phyloP scores from a whole-genome alignment of 2,888 invertebrate species.

The Sphaerolaimus hirsutus region DNA sequence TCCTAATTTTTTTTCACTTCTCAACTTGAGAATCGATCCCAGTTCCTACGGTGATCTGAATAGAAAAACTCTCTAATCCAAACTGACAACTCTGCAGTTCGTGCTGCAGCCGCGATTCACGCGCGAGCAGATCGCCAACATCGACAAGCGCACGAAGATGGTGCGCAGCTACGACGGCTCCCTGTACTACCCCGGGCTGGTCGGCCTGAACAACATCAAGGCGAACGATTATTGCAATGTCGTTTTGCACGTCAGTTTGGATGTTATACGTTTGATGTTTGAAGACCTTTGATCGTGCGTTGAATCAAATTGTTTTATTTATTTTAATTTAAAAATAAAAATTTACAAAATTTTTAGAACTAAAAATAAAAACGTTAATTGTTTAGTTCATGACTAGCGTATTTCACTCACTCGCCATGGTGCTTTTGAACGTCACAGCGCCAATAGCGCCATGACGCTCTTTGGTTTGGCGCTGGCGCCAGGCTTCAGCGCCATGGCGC shows the following conservation, averaged over 20 bases:
- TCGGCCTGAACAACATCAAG: conserved; percentile 94
- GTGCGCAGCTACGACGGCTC: conserved; percentile 74
- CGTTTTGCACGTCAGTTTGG: conserved; percentile 51
- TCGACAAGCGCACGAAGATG: conserved; percentile 56
- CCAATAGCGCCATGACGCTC: no score
- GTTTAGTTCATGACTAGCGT: no score
- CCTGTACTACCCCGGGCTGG: conserved; percentile 69
- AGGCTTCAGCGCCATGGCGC: no score
- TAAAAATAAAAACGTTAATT: no score
- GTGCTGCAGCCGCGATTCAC: conserved; percentile 88
- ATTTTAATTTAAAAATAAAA: conserved; percentile 1
- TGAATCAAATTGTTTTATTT: conserved; percentile 7
- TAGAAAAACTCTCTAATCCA: no score
- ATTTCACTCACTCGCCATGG: no score
- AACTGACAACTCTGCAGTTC: conserved; percentile 36
- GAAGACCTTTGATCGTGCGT: no score
- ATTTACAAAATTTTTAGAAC: neutral
- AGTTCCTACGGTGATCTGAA: no score
- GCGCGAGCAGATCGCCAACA: conserved; percentile 47
- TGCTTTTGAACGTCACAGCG: no score
- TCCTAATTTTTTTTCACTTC: no score
- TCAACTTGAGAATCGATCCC: no score
- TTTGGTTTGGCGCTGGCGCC: no score
- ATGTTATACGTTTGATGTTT: conserved; percentile 3
- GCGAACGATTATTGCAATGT: conserved; percentile 99